Percentiles rank a stretch among this genome's conserved stretches.
Evolutionary conservation across 1,140 invertebrate genomes (phyloP).

Genomic region (Oppia nitens): DNA sequence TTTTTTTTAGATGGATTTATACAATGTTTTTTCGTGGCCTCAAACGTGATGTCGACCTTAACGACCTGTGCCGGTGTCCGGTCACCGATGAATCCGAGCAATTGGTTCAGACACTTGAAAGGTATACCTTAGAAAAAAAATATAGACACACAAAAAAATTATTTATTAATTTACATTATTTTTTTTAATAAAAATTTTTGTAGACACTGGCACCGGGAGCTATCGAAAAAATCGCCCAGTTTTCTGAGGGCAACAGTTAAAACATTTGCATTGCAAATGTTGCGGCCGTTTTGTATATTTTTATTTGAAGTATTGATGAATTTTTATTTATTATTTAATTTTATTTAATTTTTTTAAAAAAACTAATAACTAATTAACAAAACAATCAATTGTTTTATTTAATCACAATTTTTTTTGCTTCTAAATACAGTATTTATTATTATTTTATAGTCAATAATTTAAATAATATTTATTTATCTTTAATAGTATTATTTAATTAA

Average conservation of each 20-base stretch:
- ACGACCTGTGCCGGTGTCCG: conserved; percentile 4
- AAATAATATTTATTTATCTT: no score
- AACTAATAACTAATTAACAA: no score
- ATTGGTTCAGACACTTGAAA: conserved; percentile 7
- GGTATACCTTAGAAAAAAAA: background rate
- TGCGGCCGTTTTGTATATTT: background rate
- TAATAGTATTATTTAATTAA: no score
- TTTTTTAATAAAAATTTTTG: background rate
- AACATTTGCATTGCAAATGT: conserved; percentile 7
- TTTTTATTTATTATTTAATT: no score
- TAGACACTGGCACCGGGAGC: conserved; percentile 10
- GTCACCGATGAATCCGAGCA: background rate
- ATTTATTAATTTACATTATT: background rate
- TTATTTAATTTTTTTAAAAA: no score
- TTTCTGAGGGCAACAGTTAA: conserved; percentile 10
- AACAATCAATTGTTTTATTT: no score
- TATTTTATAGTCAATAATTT: no score
- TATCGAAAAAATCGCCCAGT: conserved; percentile 13
- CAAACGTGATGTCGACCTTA: background rate
- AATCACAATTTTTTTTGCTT: no score
- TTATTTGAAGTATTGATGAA: conserved; percentile 5
- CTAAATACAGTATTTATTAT: no score
- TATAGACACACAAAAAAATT: background rate
- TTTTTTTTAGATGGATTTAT: conserved; percentile 8
- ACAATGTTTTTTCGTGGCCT: conserved; percentile 3